Conservation (phyloP, 2,888 invertebrate species). For the Platynereis dumerilii region DNA sequence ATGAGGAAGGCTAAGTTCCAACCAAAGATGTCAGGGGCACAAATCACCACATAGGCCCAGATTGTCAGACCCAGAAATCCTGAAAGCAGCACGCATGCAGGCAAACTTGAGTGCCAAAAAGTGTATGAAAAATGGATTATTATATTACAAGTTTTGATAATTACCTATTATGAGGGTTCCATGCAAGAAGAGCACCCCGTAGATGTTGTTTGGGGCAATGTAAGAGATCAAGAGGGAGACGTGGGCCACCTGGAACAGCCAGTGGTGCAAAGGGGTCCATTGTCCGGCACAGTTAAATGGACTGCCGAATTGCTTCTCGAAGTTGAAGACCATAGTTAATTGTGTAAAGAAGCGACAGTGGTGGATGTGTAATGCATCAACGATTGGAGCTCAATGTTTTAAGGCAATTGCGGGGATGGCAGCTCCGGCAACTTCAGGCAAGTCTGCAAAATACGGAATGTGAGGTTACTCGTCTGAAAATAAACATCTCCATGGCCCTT, state of each 20-base stretch:
- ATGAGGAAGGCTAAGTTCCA: constrained; percentile 86
- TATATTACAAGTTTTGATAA: neutral
- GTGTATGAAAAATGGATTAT: neutral
- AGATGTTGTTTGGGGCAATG: constrained; percentile 78
- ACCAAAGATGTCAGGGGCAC: constrained; percentile 85
- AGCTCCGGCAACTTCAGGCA: too few species aligned
- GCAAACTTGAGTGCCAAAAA: neutral
- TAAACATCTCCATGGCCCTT: too few species aligned
- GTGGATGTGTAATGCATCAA: too few species aligned
- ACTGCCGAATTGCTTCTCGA: neutral
- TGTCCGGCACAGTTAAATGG: constrained; percentile 66
- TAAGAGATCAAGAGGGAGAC: constrained; percentile 80
- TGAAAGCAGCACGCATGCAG: constrained; percentile 62
- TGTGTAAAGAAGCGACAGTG: too few species aligned
- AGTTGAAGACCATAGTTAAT: too few species aligned
- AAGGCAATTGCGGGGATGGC: too few species aligned
- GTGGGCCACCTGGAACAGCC: constrained; percentile 78
- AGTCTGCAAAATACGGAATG: too few species aligned
- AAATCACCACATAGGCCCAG: constrained; percentile 90
- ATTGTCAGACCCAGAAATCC: constrained; percentile 81
- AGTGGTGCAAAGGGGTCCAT: constrained; percentile 80
- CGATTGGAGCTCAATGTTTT: too few species aligned
- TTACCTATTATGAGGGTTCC: constrained; percentile 79
- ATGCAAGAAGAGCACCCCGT: constrained; percentile 83
- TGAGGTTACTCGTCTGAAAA: too few species aligned